Percentiles rank a stretch among this genome's conserved stretches.
Evolutionary conservation across 2,113 vertebrate species (phyloP).

Genomic region (Aegotheles bennettii): DNA sequence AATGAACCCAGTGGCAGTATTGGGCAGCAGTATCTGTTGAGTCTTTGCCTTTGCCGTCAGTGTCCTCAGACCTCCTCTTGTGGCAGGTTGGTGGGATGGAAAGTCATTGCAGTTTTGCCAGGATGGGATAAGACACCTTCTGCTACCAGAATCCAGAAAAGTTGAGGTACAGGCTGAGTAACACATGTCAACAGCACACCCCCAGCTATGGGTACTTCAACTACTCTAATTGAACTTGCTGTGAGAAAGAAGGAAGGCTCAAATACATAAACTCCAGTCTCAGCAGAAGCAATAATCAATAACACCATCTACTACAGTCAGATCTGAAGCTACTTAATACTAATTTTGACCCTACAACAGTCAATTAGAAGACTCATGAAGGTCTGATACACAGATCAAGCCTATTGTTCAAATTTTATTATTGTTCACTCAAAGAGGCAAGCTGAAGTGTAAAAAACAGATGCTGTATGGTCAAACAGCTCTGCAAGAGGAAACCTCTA

Average conservation of each 20-base stretch:
- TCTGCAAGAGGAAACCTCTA: background rate
- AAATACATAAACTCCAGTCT: background rate
- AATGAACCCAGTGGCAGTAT: background rate
- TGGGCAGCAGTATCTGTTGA: background rate
- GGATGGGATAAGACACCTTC: background rate
- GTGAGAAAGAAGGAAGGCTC: background rate
- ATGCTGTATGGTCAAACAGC: background rate
- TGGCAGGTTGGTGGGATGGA: background rate
- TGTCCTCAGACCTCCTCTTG: background rate
- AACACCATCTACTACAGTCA: background rate
- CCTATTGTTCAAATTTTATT: background rate
- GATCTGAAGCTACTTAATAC: background rate
- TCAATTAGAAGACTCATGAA: background rate
- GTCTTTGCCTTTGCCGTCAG: background rate
- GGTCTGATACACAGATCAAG: background rate
- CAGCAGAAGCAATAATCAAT: background rate
- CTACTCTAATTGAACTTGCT: background rate
- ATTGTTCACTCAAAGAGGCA: background rate
- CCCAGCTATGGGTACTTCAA: rapidly evolving
- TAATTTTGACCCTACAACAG: background rate
- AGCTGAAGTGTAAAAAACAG: background rate
- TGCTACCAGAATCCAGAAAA: background rate
- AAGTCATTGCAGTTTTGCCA: background rate
- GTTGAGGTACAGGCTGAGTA: background rate
- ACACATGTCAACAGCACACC: rapidly evolving